A percentile compares a stretch with the other conserved stretches of the same genome.
Evolutionary conservation across 1,140 invertebrate species (phyloP).

Genomic region (Nilaparvata lugens): DNA sequence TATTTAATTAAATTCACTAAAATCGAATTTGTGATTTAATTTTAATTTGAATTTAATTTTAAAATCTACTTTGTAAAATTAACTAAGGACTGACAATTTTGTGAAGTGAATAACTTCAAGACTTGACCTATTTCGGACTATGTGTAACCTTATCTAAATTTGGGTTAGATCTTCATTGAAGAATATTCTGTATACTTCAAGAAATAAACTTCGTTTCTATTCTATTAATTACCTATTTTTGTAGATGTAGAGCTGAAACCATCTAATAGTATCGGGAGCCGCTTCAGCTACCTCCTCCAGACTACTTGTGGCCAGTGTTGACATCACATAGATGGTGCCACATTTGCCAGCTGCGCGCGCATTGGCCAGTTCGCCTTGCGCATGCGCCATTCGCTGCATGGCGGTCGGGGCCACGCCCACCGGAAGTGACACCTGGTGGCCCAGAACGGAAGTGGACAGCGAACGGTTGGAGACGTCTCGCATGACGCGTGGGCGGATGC

Average conservation of each 20-base stretch:
- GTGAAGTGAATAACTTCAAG: too few relatives aligned
- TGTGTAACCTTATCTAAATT: too few relatives aligned
- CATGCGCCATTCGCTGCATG: conserved; percentile 88
- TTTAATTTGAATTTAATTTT: too few relatives aligned
- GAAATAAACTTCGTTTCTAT: too few relatives aligned
- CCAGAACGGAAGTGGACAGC: conserved; percentile 53
- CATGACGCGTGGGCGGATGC: conserved; percentile 71
- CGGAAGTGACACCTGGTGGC: conserved; percentile 62
- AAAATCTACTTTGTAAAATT: too few relatives aligned
- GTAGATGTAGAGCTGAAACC: conserved; percentile 90
- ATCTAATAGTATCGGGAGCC: conserved; percentile 65
- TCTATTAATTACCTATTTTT: conserved; percentile 70
- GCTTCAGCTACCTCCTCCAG: conserved; percentile 77
- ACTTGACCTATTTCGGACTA: too few relatives aligned
- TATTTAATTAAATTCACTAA: too few relatives aligned
- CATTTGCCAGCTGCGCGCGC: conserved; percentile 65
- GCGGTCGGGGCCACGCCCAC: conserved; percentile 84
- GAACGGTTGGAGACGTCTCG: conserved; percentile 61
- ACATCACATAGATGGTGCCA: conserved; percentile 70
- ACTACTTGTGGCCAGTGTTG: conserved; percentile 77
- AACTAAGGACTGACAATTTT: too few relatives aligned
- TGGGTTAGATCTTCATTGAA: too few relatives aligned
- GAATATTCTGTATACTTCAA: too few relatives aligned
- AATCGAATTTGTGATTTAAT: too few relatives aligned
- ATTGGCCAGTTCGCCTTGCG: conserved; percentile 79